Percentiles rank a stretch among this genome's conserved stretches.
Conservation (phyloP, 2,888 invertebrate genomes). For the Drosophila crucigera region DNA sequence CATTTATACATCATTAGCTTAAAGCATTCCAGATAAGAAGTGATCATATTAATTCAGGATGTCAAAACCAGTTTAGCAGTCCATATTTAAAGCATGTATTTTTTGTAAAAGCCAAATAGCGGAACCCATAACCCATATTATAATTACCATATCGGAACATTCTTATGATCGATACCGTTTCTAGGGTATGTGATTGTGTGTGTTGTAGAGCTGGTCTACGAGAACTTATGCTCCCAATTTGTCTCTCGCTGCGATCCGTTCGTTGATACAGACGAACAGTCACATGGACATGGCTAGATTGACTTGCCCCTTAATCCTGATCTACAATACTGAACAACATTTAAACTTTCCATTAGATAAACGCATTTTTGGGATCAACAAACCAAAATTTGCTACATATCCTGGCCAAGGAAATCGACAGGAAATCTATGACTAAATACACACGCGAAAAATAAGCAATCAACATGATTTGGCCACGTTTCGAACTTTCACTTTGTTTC, state of each 20-base stretch:
- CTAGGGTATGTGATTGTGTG: neutral
- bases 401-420: neutral
- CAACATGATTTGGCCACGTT: neutral
- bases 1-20: neutral
- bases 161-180: neutral
- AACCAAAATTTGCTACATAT: neutral
- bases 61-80: neutral
- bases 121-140: neutral
- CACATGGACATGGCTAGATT: neutral
- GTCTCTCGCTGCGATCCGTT: neutral
- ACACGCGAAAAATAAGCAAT: neutral
- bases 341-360: neutral
- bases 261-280: neutral
- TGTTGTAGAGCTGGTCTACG: neutral
- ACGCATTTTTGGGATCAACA: neutral
- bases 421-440: neutral
- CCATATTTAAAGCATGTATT: too few relatives aligned
- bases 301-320: neutral
- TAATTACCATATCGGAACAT: neutral
- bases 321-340: neutral
- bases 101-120: neutral
- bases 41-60: neutral
- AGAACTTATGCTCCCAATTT: neutral
- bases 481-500: conserved; percentile 45
- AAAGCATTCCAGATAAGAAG: neutral